Base-by-base conservation (phyloP, 2,113 vertebrate genomes). In the Galeopterus variegatus region DNA sequence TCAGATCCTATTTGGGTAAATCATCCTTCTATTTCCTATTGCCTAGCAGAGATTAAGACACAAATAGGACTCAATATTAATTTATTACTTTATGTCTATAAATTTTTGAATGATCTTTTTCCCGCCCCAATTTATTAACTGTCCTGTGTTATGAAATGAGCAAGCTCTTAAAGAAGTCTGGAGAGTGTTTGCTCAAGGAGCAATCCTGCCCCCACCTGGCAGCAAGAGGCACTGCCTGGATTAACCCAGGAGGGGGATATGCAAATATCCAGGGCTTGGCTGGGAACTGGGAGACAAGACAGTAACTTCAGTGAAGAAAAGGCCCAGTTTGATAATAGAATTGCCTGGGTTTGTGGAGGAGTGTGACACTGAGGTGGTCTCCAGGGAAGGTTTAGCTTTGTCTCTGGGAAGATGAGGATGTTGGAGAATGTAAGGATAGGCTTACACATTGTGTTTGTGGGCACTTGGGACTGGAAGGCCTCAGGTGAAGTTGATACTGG, bases 121-220 rank as follows among this genome's bases (percentile, higher is more conserved):
- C 5, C 28, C 36, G 18, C 33, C n/a, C n/a, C 28, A 70, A 12
- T n/a, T 91, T 24, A 45, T n/a, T 45, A 33, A 28, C 26, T 8
- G 18, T 33, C n/a, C 12, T 81, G 12, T 23, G 19, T 75, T 52
- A 84, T 6, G 21, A 19, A 36, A 89, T 17, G 41, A 62, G 12
- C 65, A 72, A 54, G n/a, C 45, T 80, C 31, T 48, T 36, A 13
- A 21, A 28, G 67, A 73, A 48, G n/a, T 10, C 50, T 31, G 14
- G 5, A 8, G 11, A 67, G 52, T 69, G 45, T 81, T 90, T 72
- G 18, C 31, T 75, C 56, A 52, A 9, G 31, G 86, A 93, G 60
- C 87, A 93, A 60, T 31, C 4, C 86, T 93, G 93, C 70, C 93
- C 87, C 48, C 94, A 70, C 14, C 50, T 97, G 97, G 86, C 82